Base-by-base conservation (phyloP, 1,140 invertebrate species). In the Spodoptera litura region DNA sequence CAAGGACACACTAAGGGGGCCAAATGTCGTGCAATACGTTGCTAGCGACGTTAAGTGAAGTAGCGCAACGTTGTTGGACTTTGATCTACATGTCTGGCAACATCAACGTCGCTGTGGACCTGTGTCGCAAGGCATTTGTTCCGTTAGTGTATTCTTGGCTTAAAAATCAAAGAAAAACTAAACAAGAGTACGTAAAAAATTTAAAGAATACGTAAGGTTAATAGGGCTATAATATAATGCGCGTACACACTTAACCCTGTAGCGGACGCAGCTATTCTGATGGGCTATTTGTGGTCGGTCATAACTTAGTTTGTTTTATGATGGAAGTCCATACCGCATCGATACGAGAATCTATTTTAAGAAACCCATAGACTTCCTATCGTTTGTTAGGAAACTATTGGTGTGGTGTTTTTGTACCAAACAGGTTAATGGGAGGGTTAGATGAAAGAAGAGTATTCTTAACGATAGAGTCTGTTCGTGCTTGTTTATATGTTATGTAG, bases 271-370 rank as follows among this genome's bases (percentile, higher is more conserved):
- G 20, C 51, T 53, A 68, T 68, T 68, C 53, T 38, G 25, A 27
- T 20, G 8, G 53, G 70, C 70, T 72, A 73, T 75, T 75, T 75
- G 61, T 51, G 73, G 61, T 52, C 73, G 73, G 73, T 25, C 44
- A 75, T 75, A 75, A 62, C 59, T 75, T 75, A 61, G 55, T 52
- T 49, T 44, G 70, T 73, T 49, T 62, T 62, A 64, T 75, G 71
- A 59, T 62, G 27, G 38, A 64, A 25, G 73, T 59, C 44, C 56
- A 62, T 49, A 56, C 53, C 59, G 15, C 59, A 62, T 35, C 35
- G 25, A 15, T 62, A 72, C 20, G 52, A 53, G 27, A 11, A 13
- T 27, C 35, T 75, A 75, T 75, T 75, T 75, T 64, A 64, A 38
- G 53, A 62, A 38, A 74, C 72, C 59, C 53, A 49, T 53, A 53